Evolutionary conservation across 53 echinoderm and acorn worm species (phyloP), one percentile per base, ranked within the genome.

Genomic region (Glandiceps talaboti): DNA sequence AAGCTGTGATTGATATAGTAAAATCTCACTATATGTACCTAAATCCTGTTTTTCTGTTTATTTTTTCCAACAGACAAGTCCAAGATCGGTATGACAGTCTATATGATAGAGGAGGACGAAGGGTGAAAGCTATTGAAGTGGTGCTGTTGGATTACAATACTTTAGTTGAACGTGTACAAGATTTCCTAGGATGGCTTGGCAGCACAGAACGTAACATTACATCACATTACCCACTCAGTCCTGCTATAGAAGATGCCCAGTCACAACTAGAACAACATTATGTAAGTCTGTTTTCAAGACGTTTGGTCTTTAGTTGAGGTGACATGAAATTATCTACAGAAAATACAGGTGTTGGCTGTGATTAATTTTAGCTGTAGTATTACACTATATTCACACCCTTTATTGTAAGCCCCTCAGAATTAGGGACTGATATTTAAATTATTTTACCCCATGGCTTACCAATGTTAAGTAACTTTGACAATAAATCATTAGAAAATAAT

Each of bases 121-220:
- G 64, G 20, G 64, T 20, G 64, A 6, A 45, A 45, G 25, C 78
- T 30, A 74, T 92, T 32, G 89, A 92, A 81, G 85, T 86, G 33
- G 81, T 91, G 28, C 73, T 90, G 32, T 79, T 86, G 0, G 89
- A 96, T 80, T 92, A 83, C 80, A 88, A 86, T 26, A 81, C 86
- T 74, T 80, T 96, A 74, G 77, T 83, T 30, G 87, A 92, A 81
- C 84, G 90, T 33, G 90, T 85, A 32, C 76, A 90, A 33, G 87
- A 90, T 32, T 90, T 88, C 80, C 77, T 85, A 31, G 76, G 78
- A 1, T 96, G 96, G 92, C 75, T 92, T 29, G 83, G 75, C 28
- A 86, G 73, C 0, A 79, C 76, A 0, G 89, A 89, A 79, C 73
- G 75, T 31, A 33, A 76, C 14, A 29, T 91, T 1, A 78, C 79